A percentile compares a stretch with the other conserved stretches of the same genome.
These are phyloP conservation scores for Holothuria scabra DNA, from an alignment of 53 echinoderm and acorn worm genomes.

Conservation along the genomic window DNA sequence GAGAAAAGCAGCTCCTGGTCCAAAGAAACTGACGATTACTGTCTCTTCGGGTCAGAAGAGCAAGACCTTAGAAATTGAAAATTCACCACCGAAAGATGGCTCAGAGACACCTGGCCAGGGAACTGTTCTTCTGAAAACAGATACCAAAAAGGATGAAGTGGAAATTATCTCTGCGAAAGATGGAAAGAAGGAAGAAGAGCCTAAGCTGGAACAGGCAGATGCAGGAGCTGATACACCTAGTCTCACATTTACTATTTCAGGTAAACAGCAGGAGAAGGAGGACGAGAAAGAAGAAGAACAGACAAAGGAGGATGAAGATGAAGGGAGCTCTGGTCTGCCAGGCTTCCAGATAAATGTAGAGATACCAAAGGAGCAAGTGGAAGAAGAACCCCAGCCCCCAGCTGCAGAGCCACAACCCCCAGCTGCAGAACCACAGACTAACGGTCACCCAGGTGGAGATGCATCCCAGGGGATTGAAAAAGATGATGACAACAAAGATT, in stretches of 20 bases:
- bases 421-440: neutral
- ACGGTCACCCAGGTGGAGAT: neutral
- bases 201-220: neutral
- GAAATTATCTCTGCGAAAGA: neutral
- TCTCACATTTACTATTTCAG: conserved; percentile 36
- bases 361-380: neutral
- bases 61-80: conserved; percentile 60
- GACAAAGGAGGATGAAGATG: too few species aligned
- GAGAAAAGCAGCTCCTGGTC: conserved; percentile 30
- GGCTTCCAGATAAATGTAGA: conserved; percentile 9
- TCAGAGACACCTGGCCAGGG: neutral
- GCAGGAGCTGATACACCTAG: neutral
- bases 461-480: neutral
- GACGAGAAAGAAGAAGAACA: neutral
- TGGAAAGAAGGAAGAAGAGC: neutral
- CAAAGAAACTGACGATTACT: conserved; percentile 59
- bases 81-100: conserved; percentile 32
- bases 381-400: neutral
- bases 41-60: conserved; percentile 65
- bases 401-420: too few species aligned
- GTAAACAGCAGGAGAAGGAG: neutral
- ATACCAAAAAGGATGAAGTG: neutral
- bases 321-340: neutral
- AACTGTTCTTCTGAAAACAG: neutral
- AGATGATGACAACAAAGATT: conserved; percentile 41